Evolutionary conservation across 2,888 invertebrate genomes (phyloP).

Genomic region (Tribolium freemani): DNA sequence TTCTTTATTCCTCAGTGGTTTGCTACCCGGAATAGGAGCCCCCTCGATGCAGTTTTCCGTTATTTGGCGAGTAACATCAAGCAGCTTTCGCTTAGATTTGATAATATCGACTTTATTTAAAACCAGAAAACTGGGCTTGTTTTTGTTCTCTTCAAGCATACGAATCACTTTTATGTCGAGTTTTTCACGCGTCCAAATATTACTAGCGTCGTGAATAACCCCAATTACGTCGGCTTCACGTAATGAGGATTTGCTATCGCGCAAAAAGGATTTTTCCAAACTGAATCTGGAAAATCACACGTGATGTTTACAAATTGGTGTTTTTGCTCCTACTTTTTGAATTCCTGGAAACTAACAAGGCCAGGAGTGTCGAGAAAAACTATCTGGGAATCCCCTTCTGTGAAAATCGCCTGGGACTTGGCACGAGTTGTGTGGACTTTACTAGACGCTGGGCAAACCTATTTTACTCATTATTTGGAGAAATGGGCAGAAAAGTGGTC

Average conservation of each 20-base stretch:
- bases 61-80: constrained; percentile 79
- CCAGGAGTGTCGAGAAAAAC: constrained; percentile 96
- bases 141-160: constrained; percentile 75
- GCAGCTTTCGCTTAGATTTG: constrained; percentile 80
- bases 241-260: constrained; percentile 74
- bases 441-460: constrained; percentile 92
- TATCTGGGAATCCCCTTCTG: constrained; percentile 85
- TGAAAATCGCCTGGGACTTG: constrained; percentile 80
- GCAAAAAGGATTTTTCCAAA: constrained; percentile 72
- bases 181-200: constrained; percentile 76
- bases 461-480: constrained; percentile 26
- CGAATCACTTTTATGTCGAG: constrained; percentile 80
- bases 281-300: constrained; percentile 67
- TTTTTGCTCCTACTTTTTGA: constrained; percentile 73
- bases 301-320: neutral
- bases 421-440: constrained; percentile 93
- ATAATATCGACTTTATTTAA: constrained; percentile 90
- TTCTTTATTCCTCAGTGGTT: constrained; percentile 42
- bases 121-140: constrained; percentile 80
- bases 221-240: constrained; percentile 85
- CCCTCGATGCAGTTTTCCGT: constrained; percentile 71
- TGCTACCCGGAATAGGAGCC: constrained; percentile 54
- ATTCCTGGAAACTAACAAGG: constrained; percentile 79
- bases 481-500: neutral
- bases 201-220: constrained; percentile 88